These are phyloP conservation scores for Stictonetta naevosa DNA, from an alignment of 2,113 vertebrate genomes.

Conservation along the genomic window DNA sequence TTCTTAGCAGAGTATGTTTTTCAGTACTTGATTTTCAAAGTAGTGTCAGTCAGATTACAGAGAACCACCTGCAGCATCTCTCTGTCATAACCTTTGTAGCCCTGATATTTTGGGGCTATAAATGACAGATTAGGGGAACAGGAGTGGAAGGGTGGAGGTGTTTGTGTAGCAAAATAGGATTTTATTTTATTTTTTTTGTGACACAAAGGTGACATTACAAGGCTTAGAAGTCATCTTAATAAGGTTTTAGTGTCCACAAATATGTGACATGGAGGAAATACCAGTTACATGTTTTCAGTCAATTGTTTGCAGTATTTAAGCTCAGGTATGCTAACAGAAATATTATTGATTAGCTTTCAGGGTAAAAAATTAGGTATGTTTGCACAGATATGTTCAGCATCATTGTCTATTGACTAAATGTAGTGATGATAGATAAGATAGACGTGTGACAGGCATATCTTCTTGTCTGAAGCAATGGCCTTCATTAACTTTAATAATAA, in stretches of 20 bases:
- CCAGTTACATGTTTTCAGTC: background rate
- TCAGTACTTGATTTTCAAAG: background rate
- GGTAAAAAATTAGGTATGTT: slow-evolving; percentile 51
- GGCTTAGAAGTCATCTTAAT: background rate
- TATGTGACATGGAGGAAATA: background rate
- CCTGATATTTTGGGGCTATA: background rate
- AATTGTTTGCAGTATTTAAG: background rate
- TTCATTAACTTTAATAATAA: slow-evolving; percentile 28
- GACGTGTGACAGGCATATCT: background rate
- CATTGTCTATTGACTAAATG: slow-evolving; percentile 64
- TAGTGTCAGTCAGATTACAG: too few relatives aligned
- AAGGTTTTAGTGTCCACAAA: background rate
- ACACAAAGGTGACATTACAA: background rate
- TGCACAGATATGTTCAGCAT: slow-evolving; percentile 60
- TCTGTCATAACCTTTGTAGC: background rate
- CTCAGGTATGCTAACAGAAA: slow-evolving; percentile 39
- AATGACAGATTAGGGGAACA: background rate
- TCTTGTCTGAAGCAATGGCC: slow-evolving; percentile 13
- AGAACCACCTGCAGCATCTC: background rate
- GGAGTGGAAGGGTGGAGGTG: too few relatives aligned
- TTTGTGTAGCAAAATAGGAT: background rate
- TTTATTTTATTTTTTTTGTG: background rate
- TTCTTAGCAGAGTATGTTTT: background rate
- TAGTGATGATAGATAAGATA: slow-evolving; percentile 58
- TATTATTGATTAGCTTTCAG: slow-evolving; percentile 70